phyloP scores from a whole-genome alignment of 1,140 invertebrate species.

The Coptotermes formosanus region DNA sequence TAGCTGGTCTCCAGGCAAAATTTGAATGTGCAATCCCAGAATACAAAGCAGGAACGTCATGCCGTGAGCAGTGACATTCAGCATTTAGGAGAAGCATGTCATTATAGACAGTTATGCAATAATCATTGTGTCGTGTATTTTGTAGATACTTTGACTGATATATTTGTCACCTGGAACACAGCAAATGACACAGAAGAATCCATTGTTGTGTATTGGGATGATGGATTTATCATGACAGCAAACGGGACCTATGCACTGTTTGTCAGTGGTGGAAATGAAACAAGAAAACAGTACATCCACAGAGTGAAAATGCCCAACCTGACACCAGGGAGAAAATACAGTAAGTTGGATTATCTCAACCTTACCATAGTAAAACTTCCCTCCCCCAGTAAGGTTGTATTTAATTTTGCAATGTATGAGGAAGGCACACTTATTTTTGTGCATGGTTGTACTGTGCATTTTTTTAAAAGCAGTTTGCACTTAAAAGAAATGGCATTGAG shows the following conservation, averaged over 20 bases:
- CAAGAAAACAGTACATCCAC: conserved; percentile 79
- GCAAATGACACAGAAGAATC: conserved; percentile 66
- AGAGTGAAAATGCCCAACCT: conserved; percentile 61
- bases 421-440: too few relatives aligned
- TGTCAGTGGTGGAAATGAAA: conserved; percentile 72
- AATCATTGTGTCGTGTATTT: background rate
- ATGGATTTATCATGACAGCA: conserved; percentile 53
- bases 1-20: too few relatives aligned
- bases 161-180: conserved; percentile 92
- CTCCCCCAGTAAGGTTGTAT: background rate
- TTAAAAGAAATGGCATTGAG: too few relatives aligned
- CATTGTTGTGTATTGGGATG: conserved; percentile 73
- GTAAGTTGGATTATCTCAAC: conserved; percentile 47
- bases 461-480: too few relatives aligned
- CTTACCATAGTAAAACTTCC: background rate
- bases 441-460: too few relatives aligned
- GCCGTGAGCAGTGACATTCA: too few relatives aligned
- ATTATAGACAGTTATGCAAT: background rate
- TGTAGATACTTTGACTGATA: conserved; percentile 63
- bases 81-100: background rate
- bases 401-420: too few relatives aligned
- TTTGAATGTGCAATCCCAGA: too few relatives aligned
- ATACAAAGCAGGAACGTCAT: too few relatives aligned
- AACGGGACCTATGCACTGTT: conserved; percentile 66
- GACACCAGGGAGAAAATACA: conserved; percentile 59